These are phyloP conservation scores for Chaetops frenatus DNA, from an alignment of 2,113 vertebrate species.

Conservation along the genomic window DNA sequence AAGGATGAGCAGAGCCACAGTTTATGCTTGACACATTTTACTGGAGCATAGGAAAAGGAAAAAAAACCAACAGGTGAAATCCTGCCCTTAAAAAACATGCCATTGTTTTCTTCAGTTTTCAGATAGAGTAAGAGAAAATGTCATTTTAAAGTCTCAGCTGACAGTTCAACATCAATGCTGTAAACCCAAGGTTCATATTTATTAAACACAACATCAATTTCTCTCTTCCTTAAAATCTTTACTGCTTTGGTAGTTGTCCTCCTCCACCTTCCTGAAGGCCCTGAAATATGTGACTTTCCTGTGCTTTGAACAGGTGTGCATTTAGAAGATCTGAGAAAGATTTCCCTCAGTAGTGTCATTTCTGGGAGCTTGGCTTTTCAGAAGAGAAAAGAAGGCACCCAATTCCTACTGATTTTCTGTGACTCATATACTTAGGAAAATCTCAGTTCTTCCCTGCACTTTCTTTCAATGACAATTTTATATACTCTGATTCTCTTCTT, in stretches of 20 bases:
- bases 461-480: conserved; percentile 20
- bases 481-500: background rate
- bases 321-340: background rate
- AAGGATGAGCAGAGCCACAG: background rate
- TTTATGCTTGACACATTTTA: background rate
- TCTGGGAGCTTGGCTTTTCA: background rate
- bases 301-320: background rate
- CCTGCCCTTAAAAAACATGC: background rate
- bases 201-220: background rate
- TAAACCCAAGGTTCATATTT: background rate
- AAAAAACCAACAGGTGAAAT: background rate
- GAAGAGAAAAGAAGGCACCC: background rate
- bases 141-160: background rate
- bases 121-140: background rate
- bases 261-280: background rate
- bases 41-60: background rate
- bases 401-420: background rate
- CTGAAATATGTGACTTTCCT: background rate
- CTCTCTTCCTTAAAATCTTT: background rate
- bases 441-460: background rate
- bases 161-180: background rate
- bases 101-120: background rate
- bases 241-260: background rate
- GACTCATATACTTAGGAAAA: background rate
- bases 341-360: background rate